Evolutionary conservation across 2,888 invertebrate genomes (phyloP), one percentile per base, ranked within the genome.

Genomic region (Sminthurinus aureus): DNA sequence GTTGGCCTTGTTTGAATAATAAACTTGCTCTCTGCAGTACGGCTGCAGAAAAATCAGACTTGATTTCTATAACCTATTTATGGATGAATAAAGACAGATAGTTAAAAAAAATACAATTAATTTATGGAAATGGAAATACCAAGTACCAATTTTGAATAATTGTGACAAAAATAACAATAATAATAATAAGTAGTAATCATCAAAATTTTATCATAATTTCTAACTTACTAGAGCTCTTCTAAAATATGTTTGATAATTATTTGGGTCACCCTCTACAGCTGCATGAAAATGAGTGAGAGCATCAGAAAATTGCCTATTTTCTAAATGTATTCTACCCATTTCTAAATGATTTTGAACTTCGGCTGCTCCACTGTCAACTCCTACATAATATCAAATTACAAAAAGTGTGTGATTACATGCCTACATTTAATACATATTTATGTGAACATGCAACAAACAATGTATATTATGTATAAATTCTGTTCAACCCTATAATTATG

Each of bases 231-330:
- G 98, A 74, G 98, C 99, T 89, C 99, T 93, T 91, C 97, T 96
- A 91, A 96, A 99, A 90, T 96, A 96, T 80, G 98, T 98, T 90
- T 99, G 93, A 91, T 98, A 99, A 91, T 99, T 98, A 87, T 93
- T 93, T 67, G 98, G 96, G 91, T 99, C 99, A 18, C 96, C 96
- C 92, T 99, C 98, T 89, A 99, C 96, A 89, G 99, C 99, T 85
- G 97, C 96, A 92, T 99, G 98, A 91, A 98, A 99, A 90, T 99
- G 98, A 85, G 96, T 95, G 79, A 99, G 91, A 13, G 99, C 99
- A 92, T 99, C 99, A 76, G 96, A 94, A 86, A 98, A 93, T 90
- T 99, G 98, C 58, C 98, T 98, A 88, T 94, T 94, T 69, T 96
- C 95, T 89, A 99, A 92, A 91, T 98, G 95, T 90, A 96, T 95